Base-by-base conservation (phyloP, 2,113 vertebrate genomes). In the Thinocorus orbignyianus region DNA sequence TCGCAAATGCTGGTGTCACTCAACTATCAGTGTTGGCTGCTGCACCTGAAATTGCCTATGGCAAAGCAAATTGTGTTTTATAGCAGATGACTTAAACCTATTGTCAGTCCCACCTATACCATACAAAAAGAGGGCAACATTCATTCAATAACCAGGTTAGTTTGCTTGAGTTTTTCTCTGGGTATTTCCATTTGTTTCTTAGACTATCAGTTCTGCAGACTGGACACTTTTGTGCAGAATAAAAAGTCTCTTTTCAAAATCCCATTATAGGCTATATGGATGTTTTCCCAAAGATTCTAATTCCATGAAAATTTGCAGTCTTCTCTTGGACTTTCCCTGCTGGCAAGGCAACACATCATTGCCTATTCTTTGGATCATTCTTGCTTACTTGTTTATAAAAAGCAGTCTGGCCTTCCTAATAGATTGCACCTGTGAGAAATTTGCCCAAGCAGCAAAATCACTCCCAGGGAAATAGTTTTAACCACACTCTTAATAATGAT, bases 391-490 rank as follows among this genome's bases (percentile, higher is more conserved):
- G 52, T 82, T 97, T 86, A 46, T 62, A 62, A 90, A 68, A 55
- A 85, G 79, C 0, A 0, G 55, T 91, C 92, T 93, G 82, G 64
- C 48, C 65, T 89, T 88, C 46, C n/a, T 93, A 92, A 95, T 31
- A 66, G 35, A 30, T 68, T 90, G 88, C 76, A 96, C 92, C 72
- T 95, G 91, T 44, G 55, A 92, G 69, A 94, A 65, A 93, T 79
- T 84, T 92, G 41, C 52, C 80, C 65, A 65, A 78, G 54, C 57
- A 96, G 37, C 80, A 95, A 84, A 92, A 88, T 81, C 52, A 68
- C 65, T 94, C 82, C 85, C 73, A 88, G 44, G 65, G 65, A 96
- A 94, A 87, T 20, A 90, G 54, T 31, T 92, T 79, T 60, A 95
- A 90, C 86, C 86, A 89, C 77, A 61, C 25, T 87, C 58, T 92